Evolutionary conservation across 1,140 invertebrate genomes (phyloP), one percentile per base, ranked within the genome.

Genomic region (Oncopodura yosiiana): DNA sequence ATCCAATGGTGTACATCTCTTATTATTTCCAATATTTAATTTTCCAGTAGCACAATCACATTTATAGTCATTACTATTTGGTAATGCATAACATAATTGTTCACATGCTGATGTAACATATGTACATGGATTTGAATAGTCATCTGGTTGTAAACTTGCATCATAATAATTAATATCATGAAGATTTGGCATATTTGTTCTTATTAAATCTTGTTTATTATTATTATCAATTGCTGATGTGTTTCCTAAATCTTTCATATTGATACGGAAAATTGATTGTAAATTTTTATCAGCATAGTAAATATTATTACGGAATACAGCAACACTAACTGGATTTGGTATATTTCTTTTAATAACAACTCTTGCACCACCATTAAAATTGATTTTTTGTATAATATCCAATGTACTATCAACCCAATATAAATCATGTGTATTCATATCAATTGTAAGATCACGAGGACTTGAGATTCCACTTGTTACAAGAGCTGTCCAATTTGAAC

Each of bases 201-300:
- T 78, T 3, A 94, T 73, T 16, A 60, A 39, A 24, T 36, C 38
- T 18, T n/a, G 19, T 27, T 60, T 65, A 14, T 34, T 52, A 12
- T 58, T 50, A 11, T 34, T 43, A 2, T 34, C 44, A 19, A 34
- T 26, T 9, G 29, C 39, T 12, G 51, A 29, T 16, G 3, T 21
- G 9, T 44, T 26, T 19, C 16, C 5, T 6, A 14, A 45, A 45
- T 21, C 8, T 14, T 27, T 24, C 6, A 42, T 42, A 27, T 21
- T 45, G 21, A 45, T 21, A 45, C 11, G 3, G 68, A 86, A 94
- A 3, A 96, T 83, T 0, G 86, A 84, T 56, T 82, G 80, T 0
- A 98, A 73, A 70, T 97, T 95, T 42, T 89, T 77, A 68, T 99
- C 95, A 0, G 95, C 90, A 94, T 94, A 99, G 68, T 89, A 97